Percentiles rank a stretch among this genome's conserved stretches.
Evolutionary conservation across 2,113 vertebrate genomes (phyloP).

Genomic region (Corythoichthys haematopterus): DNA sequence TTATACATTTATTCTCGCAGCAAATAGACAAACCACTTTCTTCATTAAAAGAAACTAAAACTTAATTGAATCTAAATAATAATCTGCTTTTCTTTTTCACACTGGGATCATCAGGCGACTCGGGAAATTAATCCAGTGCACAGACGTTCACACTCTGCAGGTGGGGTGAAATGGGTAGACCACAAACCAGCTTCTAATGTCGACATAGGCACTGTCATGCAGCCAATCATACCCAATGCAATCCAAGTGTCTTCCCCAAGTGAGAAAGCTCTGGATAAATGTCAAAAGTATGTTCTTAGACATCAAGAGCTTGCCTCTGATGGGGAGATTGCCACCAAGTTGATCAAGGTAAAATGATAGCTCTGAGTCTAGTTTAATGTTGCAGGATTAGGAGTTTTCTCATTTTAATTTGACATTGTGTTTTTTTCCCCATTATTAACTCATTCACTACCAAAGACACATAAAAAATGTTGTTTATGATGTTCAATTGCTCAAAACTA

Average conservation of each 20-base stretch:
- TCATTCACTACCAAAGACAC: no score
- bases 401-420: not conserved
- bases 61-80: constrained; percentile 38
- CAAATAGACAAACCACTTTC: not conserved
- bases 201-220: constrained; percentile 87
- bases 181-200: constrained; percentile 84
- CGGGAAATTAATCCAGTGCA: constrained; percentile 69
- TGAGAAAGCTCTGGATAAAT: constrained; percentile 86
- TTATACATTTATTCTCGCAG: constrained; percentile 17
- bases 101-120: constrained; percentile 70
- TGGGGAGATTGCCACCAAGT: constrained; percentile 89
- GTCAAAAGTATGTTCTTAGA: constrained; percentile 92
- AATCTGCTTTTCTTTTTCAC: constrained; percentile 53
- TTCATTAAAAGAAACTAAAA: not conserved
- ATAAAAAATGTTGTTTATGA: no score
- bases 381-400: constrained; percentile 15
- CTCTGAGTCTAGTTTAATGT: not conserved
- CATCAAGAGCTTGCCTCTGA: constrained; percentile 95
- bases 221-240: constrained; percentile 84
- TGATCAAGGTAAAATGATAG: constrained; percentile 83
- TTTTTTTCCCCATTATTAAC: not conserved
- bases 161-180: constrained; percentile 92
- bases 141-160: constrained; percentile 84
- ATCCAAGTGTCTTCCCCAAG: constrained; percentile 84
- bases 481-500: no score